phyloP scores from a whole-genome alignment of 1,140 invertebrate species.

The Sipha flava region DNA sequence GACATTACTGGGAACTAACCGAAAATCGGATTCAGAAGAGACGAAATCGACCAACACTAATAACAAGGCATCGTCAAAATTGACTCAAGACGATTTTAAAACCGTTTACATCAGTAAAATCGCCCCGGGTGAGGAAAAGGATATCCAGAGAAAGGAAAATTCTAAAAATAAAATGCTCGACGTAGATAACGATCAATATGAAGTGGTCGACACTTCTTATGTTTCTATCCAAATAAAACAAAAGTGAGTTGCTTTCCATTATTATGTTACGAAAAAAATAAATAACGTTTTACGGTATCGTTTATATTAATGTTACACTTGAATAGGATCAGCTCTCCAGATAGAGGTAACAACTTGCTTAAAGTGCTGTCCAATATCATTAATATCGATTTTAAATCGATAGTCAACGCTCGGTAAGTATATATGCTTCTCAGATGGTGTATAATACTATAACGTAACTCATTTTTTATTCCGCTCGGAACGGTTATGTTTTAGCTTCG shows the following conservation, averaged over 20 bases:
- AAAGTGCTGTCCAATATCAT: neutral
- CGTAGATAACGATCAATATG: slow-evolving; percentile 39
- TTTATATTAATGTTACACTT: too few relatives aligned
- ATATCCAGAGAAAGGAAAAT: neutral
- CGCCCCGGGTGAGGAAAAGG: neutral
- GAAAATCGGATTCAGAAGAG: neutral
- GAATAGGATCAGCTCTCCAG: neutral
- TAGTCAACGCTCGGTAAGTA: neutral
- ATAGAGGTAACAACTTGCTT: neutral
- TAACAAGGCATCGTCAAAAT: neutral
- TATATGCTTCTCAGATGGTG: too few relatives aligned
- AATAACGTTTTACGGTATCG: too few relatives aligned
- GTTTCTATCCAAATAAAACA: slow-evolving; percentile 60
- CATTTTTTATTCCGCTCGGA: neutral
- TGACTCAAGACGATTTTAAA: slow-evolving; percentile 12
- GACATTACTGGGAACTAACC: slow-evolving; percentile 14
- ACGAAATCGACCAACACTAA: neutral
- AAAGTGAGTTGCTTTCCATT: slow-evolving; percentile 47
- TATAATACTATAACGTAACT: too few relatives aligned
- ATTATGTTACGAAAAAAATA: too few relatives aligned
- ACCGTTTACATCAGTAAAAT: neutral
- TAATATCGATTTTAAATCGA: neutral
- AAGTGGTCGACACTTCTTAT: slow-evolving; percentile 58
- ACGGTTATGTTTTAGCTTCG: neutral
- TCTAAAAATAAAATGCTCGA: neutral